Conservation (phyloP, 2,888 invertebrate species). For the Mactromeris polynyma region DNA sequence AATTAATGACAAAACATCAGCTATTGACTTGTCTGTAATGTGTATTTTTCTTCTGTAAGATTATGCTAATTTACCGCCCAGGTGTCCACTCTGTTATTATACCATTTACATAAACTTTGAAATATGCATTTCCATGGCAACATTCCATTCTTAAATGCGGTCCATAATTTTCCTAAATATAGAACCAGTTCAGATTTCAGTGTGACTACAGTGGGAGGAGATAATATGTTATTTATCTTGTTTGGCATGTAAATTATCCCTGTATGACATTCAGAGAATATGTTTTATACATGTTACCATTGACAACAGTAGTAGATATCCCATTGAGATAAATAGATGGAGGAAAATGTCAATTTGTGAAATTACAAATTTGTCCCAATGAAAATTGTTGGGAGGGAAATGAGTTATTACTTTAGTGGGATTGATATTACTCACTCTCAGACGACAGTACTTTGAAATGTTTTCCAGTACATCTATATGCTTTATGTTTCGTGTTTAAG, state of each 20-base stretch:
- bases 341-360: slow-evolving; percentile 11
- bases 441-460: too few species aligned
- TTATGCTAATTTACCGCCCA: too few species aligned
- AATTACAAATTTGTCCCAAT: neutral
- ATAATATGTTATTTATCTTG: neutral
- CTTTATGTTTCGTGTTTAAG: too few species aligned
- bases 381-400: neutral
- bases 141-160: neutral
- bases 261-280: neutral
- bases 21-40: too few species aligned
- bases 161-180: neutral
- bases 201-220: neutral
- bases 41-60: too few species aligned
- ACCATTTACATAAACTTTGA: neutral
- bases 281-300: neutral
- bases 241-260: slow-evolving; percentile 20
- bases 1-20: too few species aligned
- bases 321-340: neutral
- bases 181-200: neutral
- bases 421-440: neutral
- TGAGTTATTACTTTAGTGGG: slow-evolving; percentile 5
- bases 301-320: neutral
- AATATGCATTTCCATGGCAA: neutral
- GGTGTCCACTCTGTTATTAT: neutral
- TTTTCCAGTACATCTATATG: too few species aligned